Percentiles rank a stretch among this genome's conserved stretches.
phyloP scores from a whole-genome alignment of 2,113 vertebrate species.

The Zingel zingel region DNA sequence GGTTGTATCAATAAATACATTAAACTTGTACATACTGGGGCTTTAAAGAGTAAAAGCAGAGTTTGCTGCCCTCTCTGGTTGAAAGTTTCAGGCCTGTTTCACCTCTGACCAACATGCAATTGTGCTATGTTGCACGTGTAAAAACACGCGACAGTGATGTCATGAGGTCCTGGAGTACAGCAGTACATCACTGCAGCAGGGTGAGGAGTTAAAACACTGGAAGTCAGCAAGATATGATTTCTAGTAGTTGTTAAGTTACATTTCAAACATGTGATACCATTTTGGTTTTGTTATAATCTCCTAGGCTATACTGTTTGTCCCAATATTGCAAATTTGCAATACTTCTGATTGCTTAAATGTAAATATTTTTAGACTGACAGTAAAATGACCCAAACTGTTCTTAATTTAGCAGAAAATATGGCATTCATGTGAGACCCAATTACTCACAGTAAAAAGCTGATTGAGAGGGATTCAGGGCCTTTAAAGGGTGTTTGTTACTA shows the following conservation, averaged over 20 bases:
- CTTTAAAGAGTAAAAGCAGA: background rate
- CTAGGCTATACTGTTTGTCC: background rate
- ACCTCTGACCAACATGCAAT: background rate
- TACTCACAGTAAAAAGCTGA: background rate
- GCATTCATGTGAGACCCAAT: background rate
- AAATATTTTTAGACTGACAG: background rate
- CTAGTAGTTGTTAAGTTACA: background rate
- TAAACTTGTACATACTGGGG: background rate
- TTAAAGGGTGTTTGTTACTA: background rate
- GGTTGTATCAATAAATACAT: background rate
- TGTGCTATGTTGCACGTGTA: background rate
- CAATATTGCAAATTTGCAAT: background rate
- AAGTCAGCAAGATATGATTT: background rate
- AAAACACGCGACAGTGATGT: background rate
- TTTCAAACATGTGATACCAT: background rate
- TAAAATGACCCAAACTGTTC: no score
- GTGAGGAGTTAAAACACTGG: background rate
- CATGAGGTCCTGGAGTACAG: background rate
- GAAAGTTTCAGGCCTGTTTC: background rate
- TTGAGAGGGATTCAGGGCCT: background rate
- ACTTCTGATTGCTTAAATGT: background rate
- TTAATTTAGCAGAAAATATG: no score
- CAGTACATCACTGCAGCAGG: background rate
- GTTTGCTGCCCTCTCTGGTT: background rate
- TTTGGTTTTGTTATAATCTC: background rate